A percentile compares a stretch with the other conserved stretches of the same genome.
These are phyloP conservation scores for Malurus splendens DNA, from an alignment of 2,797 vertebrate genomes.

Conservation along the genomic window DNA sequence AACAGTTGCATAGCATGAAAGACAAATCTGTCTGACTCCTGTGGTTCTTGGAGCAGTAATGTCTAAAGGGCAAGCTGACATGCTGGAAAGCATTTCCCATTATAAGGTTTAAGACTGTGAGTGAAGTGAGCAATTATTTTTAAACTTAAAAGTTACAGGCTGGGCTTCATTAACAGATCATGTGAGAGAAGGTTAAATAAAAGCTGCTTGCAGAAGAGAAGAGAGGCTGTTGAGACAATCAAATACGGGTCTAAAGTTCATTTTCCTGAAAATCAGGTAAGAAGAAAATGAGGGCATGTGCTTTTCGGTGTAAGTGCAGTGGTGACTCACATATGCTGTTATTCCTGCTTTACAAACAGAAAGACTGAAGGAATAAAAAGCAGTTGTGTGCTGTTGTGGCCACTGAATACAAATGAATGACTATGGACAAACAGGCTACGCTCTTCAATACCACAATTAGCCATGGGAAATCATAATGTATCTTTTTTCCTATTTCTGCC, in stretches of 20 bases:
- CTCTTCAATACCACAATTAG: not conserved
- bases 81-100: conserved; percentile 13
- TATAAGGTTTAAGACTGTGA: conserved; percentile 1
- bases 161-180: conserved; percentile 46
- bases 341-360: not conserved
- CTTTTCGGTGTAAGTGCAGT: not conserved
- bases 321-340: not conserved
- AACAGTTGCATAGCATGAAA: not conserved
- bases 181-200: conserved; percentile 46
- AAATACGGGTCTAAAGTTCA: not conserved
- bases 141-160: conserved; percentile 25
- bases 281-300: not conserved
- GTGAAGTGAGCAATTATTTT: conserved; percentile 36
- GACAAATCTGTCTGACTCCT: not conserved
- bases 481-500: not conserved
- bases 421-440: not conserved
- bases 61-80: conserved; percentile 48
- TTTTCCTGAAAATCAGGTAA: conserved; percentile 9
- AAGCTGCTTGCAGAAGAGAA: not conserved
- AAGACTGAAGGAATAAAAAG: not conserved
- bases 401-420: not conserved
- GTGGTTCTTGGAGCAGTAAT: not conserved
- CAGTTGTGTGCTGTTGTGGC: not conserved
- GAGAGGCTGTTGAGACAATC: not conserved
- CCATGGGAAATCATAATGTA: not conserved